phyloP scores from a whole-genome alignment of 2,113 vertebrate species.

The Lepus americanus region DNA sequence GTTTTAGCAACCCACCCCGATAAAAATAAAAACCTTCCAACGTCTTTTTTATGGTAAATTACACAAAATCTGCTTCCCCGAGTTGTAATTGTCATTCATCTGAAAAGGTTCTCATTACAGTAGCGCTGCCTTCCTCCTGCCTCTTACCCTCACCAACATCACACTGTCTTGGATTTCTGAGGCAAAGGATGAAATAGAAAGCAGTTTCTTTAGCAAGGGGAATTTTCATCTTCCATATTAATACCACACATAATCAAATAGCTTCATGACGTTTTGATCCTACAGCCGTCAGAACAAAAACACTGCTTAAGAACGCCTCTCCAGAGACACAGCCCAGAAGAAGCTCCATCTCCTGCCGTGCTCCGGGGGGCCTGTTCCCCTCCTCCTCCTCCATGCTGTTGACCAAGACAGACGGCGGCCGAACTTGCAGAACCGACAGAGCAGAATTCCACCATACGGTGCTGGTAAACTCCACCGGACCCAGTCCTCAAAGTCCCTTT shows the following conservation, averaged over 20 bases:
- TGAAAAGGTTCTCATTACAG: conserved; percentile 50
- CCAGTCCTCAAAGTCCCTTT: background rate
- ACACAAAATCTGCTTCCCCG: conserved; percentile 50
- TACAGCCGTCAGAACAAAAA: conserved; percentile 70
- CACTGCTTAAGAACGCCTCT: conserved; percentile 69
- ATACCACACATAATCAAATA: conserved; percentile 72
- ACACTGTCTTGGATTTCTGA: conserved; percentile 56
- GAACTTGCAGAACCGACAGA: background rate
- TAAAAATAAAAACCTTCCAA: conserved; percentile 58
- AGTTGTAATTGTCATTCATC: conserved; percentile 60
- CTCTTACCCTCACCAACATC: conserved; percentile 45
- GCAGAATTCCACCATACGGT: background rate
- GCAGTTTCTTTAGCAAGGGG: conserved; percentile 45
- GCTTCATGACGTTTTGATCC: conserved; percentile 78
- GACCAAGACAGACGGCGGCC: conserved; percentile 54
- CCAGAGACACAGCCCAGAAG: conserved; percentile 53
- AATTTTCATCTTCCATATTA: conserved; percentile 72
- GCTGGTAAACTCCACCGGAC: conserved; percentile 22
- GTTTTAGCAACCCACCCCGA: conserved; percentile 24
- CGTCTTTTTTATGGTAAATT: conserved; percentile 52
- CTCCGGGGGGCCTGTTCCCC: background rate
- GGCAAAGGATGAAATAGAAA: conserved; percentile 55
- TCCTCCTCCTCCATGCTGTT: conserved; percentile 44
- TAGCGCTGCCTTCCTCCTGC: conserved; percentile 54
- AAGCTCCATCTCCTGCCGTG: background rate